Base-by-base conservation (phyloP, 92 coral and sea anemone genomes). In the Epizoanthus ramosus region DNA sequence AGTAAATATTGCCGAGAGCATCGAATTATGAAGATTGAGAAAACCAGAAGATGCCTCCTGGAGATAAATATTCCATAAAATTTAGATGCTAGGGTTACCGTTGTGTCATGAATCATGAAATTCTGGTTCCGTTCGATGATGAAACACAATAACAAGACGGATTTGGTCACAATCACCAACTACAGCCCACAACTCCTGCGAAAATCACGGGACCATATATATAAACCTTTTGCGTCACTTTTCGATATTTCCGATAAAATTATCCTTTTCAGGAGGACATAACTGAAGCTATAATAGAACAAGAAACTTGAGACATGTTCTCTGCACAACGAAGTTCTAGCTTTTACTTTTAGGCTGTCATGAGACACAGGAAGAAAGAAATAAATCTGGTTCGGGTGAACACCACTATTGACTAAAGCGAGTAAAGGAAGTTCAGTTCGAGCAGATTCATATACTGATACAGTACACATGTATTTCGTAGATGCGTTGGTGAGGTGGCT, bases 201-300 rank as follows among this genome's bases (percentile, higher is more conserved):
- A 47, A 47, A 31, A 35, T 59, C 56, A 60, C 57, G 14, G 28
- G 57, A 15, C 59, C n/a, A 24, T 23, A 37, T 6, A 6, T 37
- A 63, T 12, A 77, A 41, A 7, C 61, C n/a, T 31, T 39, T 75
- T 24, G 81, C 41, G 81, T 58, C 71, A 67, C 21, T 33, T 33
- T 4, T 8, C 14, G 7, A 9, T 6, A 67, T 28, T 17, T 59
- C 18, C 57, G 80, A 76, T 75, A 9, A 28, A 28, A 28, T 28
- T 28, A n/a, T 43, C 9, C 50, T 19, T 60, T 60, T 9, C 22
- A 28, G n/a, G 14, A 45, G 69, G 18, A 60, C 39, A 16, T 17
- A 58, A 75, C 19, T 21, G 25, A 18, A 33, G 54, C 18, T 37
- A 39, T 76, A 50, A 59, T 1, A 58, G n/a, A 76, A 8, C 33